phyloP scores from a whole-genome alignment of 2,113 vertebrate genomes.

The Ciconia maguari region DNA sequence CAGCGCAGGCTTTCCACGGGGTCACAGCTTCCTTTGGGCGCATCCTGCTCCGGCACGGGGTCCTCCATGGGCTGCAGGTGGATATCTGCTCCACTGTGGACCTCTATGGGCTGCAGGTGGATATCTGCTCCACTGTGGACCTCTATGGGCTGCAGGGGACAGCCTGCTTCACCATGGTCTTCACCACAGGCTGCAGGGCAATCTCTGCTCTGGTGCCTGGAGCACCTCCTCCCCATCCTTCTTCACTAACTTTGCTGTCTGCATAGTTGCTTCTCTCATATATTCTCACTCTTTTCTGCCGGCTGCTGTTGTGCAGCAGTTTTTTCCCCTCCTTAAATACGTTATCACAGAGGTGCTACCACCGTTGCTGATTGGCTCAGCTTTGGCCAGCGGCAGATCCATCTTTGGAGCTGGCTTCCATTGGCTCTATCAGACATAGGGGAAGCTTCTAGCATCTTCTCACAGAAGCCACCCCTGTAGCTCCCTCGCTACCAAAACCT shows the following conservation, averaged over 20 bases:
- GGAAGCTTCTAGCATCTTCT: too few species aligned
- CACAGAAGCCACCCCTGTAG: not conserved
- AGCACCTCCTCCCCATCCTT: not conserved
- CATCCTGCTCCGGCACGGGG: not conserved
- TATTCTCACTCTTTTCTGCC: not conserved
- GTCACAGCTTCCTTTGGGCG: not conserved
- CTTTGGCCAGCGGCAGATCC: accelerated
- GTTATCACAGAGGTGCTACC: too few species aligned
- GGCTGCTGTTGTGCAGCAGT: not conserved
- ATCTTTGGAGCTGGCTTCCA: not conserved
- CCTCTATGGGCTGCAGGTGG: not conserved
- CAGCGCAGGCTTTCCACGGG: accelerated
- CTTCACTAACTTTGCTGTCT: not conserved
- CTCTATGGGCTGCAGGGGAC: not conserved
- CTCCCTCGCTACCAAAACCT: not conserved
- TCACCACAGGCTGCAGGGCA: not conserved
- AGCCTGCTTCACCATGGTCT: not conserved
- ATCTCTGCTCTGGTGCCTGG: not conserved
- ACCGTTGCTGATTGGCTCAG: not conserved
- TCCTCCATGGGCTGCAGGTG: not conserved
- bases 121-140: too few species aligned
- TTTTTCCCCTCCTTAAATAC: not conserved
- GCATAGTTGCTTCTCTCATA: not conserved
- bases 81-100: too few species aligned
- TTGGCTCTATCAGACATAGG: not conserved